Conservation (phyloP, 2,113 vertebrate genomes). For the Sorex fumeus region DNA sequence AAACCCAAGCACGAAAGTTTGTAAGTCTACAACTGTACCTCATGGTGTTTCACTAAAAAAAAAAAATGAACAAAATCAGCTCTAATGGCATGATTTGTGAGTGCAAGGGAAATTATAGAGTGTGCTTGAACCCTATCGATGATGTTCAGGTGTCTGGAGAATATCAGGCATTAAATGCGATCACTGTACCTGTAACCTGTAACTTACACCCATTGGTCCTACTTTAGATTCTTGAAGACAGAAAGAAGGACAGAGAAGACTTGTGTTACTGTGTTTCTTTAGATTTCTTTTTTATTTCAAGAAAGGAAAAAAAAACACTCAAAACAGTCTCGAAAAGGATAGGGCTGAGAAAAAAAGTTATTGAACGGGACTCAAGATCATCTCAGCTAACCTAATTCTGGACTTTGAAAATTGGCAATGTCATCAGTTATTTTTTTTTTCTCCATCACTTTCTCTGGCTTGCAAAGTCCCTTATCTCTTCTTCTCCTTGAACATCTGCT, state of each 20-base stretch:
- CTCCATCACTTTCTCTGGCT: conserved; percentile 22
- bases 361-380: background rate
- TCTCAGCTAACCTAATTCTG: background rate
- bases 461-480: conserved; percentile 35
- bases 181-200: background rate
- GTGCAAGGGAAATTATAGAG: background rate
- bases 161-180: background rate
- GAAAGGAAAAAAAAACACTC: background rate
- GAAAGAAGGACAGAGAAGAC: conserved; percentile 1
- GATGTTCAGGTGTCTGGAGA: background rate
- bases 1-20: too few relatives aligned
- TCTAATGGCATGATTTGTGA: background rate
- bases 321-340: background rate
- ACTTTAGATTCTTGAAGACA: background rate
- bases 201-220: background rate
- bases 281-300: conserved; percentile 12
- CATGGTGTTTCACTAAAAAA: too few relatives aligned
- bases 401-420: conserved; percentile 30
- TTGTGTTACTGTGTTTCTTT: conserved; percentile 4
- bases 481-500: conserved; percentile 57
- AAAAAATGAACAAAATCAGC: background rate
- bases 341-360: background rate
- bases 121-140: background rate
- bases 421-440: conserved; percentile 25
- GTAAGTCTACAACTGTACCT: too few relatives aligned